phyloP scores from a whole-genome alignment of 2,797 vertebrate genomes.

The Rhinella marina region DNA sequence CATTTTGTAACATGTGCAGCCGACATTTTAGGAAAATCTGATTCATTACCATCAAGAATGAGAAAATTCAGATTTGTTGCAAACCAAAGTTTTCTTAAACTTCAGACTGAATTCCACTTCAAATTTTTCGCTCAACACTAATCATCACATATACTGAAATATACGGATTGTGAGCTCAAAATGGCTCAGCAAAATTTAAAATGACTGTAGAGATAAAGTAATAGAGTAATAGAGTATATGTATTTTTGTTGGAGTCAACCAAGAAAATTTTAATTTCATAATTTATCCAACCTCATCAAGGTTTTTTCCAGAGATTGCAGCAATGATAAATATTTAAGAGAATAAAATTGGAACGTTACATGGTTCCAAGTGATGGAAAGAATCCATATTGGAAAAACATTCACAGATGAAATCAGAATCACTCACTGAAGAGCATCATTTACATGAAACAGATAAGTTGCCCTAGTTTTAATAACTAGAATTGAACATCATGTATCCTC shows the following conservation, averaged over 20 bases:
- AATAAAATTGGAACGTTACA: too few species aligned
- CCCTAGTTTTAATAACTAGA: conserved; percentile 39
- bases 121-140: too few species aligned
- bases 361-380: background rate
- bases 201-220: background rate
- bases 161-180: background rate
- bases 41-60: too few species aligned
- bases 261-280: background rate
- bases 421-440: conserved; percentile 31
- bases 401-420: conserved; percentile 23
- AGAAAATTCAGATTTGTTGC: too few species aligned
- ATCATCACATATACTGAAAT: too few species aligned
- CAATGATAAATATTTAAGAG: background rate
- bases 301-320: background rate
- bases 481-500: conserved; percentile 23
- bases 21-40: too few species aligned
- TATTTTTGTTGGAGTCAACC: background rate
- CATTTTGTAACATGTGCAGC: too few species aligned
- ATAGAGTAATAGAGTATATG: background rate
- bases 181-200: background rate
- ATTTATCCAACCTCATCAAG: background rate
- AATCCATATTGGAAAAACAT: background rate
- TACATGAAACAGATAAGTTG: conserved; percentile 19
- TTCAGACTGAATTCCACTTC: too few species aligned
- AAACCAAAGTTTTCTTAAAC: too few species aligned